These are phyloP conservation scores for Oncorhynchus gorbuscha DNA, from an alignment of 2,113 vertebrate species.

Conservation along the genomic window DNA sequence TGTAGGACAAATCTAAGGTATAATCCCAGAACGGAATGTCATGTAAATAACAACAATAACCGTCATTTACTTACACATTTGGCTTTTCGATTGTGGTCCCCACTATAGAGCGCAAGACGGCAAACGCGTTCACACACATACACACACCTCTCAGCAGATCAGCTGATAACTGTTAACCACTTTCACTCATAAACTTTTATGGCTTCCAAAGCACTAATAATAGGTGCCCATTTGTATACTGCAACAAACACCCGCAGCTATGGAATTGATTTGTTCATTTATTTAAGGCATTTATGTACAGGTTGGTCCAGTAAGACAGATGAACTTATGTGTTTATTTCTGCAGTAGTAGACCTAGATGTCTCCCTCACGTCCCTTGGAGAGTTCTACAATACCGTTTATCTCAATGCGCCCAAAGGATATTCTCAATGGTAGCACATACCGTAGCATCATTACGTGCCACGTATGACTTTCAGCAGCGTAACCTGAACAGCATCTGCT, in stretches of 20 bases:
- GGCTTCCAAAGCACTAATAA: constrained; percentile 54
- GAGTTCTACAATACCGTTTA: neutral
- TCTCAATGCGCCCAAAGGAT: neutral
- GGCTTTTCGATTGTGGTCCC: too few species aligned
- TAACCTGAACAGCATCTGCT: neutral
- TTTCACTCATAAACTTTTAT: constrained; percentile 57
- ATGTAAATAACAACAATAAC: too few species aligned
- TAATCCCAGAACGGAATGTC: too few species aligned
- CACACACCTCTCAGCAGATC: constrained; percentile 37
- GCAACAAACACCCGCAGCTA: constrained; percentile 16
- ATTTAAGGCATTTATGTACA: constrained; percentile 53
- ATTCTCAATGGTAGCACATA: neutral
- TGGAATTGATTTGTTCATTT: constrained; percentile 59
- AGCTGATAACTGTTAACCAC: constrained; percentile 57
- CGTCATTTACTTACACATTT: too few species aligned
- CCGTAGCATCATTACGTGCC: too few species aligned
- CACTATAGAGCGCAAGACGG: too few species aligned
- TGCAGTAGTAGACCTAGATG: constrained; percentile 16
- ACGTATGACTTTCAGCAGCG: neutral
- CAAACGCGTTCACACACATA: constrained; percentile 24
- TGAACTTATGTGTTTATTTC: constrained; percentile 43
- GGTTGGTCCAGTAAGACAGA: constrained; percentile 47
- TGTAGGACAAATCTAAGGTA: too few species aligned
- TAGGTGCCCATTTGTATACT: constrained; percentile 20
- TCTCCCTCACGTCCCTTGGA: neutral